phyloP scores from a whole-genome alignment of 2,113 vertebrate species.

The Stigmatopora argus region DNA sequence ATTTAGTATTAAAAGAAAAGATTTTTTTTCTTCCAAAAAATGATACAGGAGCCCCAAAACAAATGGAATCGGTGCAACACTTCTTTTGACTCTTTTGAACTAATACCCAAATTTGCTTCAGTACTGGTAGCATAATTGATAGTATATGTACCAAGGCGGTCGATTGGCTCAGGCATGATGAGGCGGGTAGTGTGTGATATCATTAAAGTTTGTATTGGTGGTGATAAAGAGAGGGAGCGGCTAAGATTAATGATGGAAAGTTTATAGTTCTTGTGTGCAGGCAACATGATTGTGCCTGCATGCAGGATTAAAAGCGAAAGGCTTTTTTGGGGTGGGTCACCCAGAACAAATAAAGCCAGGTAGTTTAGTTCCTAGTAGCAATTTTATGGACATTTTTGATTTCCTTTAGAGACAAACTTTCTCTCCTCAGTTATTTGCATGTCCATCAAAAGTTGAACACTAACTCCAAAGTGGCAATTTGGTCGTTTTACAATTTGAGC shows the following conservation, averaged over 20 bases:
- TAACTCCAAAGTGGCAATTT: no score
- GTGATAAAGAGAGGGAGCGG: conserved; percentile 17
- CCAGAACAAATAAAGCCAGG: neutral
- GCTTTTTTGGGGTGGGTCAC: neutral
- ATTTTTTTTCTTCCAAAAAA: no score
- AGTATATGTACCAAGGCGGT: neutral
- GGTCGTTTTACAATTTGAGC: no score
- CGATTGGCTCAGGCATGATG: neutral
- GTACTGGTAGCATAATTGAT: neutral
- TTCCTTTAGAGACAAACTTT: no score
- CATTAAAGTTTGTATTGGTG: conserved; percentile 23
- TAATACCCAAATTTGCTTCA: neutral
- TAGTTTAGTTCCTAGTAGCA: no score
- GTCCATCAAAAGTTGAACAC: no score
- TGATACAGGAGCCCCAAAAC: no score
- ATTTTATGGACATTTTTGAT: no score
- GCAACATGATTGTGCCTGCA: conserved; percentile 51
- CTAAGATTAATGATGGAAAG: conserved; percentile 30
- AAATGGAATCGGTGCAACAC: no score
- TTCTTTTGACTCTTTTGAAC: neutral
- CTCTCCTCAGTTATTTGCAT: no score
- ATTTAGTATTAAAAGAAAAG: no score
- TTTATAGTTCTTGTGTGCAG: conserved; percentile 21
- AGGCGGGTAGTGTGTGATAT: conserved; percentile 19
- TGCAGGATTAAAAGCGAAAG: neutral